Percentiles rank a stretch among this genome's conserved stretches.
phyloP scores from a whole-genome alignment of 2,797 vertebrate genomes.

The Chaenodraco wilsoni region DNA sequence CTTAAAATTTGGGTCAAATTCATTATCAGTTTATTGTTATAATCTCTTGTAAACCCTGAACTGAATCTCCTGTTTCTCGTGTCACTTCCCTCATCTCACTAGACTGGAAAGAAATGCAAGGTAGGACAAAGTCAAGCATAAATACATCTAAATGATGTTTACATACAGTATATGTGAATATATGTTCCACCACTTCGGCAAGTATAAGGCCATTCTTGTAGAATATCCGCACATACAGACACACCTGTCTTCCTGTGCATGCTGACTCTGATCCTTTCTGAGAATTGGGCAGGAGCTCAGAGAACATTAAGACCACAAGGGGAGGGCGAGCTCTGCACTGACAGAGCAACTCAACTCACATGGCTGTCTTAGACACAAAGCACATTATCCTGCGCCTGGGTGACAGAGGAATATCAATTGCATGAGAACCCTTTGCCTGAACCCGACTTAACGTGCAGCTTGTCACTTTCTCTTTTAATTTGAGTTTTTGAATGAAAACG shows the following conservation, averaged over 20 bases:
- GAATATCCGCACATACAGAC: constrained; percentile 41
- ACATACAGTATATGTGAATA: background rate
- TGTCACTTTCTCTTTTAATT: constrained; percentile 10
- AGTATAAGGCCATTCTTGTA: constrained; percentile 10
- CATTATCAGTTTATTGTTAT: background rate
- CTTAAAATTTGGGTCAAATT: background rate
- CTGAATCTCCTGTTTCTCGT: background rate
- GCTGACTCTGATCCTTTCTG: constrained; percentile 77
- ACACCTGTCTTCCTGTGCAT: constrained; percentile 78
- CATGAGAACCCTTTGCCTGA: constrained; percentile 39
- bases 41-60: background rate
- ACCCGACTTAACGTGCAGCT: constrained; percentile 11
- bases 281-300: constrained; percentile 76
- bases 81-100: background rate
- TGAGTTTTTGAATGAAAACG: background rate
- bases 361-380: constrained; percentile 65
- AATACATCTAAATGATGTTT: no score
- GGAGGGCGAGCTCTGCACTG: constrained; percentile 57
- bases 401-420: constrained; percentile 62
- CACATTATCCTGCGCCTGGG: constrained; percentile 62
- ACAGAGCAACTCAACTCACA: constrained; percentile 64
- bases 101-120: background rate
- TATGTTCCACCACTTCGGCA: constrained; percentile 18
- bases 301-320: constrained; percentile 75
- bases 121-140: background rate